These are phyloP conservation scores for Bombyx mandarina DNA, from an alignment of 1,140 invertebrate genomes.

Conservation along the genomic window DNA sequence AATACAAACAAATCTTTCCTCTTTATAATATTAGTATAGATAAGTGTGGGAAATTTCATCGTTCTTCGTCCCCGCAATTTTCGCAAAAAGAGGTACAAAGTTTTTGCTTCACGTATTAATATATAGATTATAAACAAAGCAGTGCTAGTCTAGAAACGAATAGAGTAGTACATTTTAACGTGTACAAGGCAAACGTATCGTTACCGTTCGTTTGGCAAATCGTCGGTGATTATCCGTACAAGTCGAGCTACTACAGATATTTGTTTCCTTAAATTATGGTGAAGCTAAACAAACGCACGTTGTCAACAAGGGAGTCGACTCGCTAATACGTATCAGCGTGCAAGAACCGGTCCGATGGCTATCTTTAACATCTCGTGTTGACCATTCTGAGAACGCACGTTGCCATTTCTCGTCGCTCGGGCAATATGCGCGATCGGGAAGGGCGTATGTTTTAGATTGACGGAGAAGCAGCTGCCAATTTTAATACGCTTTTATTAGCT, in stretches of 20 bases:
- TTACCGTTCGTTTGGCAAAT: conserved; percentile 25
- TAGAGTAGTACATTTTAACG: no score
- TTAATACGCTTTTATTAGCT: conserved; percentile 1
- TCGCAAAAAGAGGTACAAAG: no score
- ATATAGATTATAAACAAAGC: not conserved
- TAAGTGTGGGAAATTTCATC: not conserved
- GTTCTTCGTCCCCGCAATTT: no score
- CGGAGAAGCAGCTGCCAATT: conserved; percentile 27
- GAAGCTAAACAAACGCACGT: conserved; percentile 25
- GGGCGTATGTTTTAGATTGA: conserved; percentile 26
- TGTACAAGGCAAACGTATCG: no score
- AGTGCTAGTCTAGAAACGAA: no score
- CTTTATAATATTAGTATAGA: no score
- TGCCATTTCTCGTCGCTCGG: conserved; percentile 32
- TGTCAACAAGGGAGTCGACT: conserved; percentile 26
- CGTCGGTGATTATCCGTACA: conserved; percentile 25
- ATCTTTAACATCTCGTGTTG: conserved; percentile 21
- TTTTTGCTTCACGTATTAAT: no score
- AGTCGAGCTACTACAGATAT: conserved; percentile 31
- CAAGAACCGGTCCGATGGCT: conserved; percentile 21
- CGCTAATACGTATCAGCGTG: conserved; percentile 17
- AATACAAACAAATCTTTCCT: no score
- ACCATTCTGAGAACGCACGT: conserved; percentile 20
- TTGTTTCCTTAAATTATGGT: conserved; percentile 38
- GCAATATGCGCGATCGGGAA: conserved; percentile 33